Evolutionary conservation across 2,797 vertebrate genomes (phyloP).

Genomic region (Allobates femoralis): DNA sequence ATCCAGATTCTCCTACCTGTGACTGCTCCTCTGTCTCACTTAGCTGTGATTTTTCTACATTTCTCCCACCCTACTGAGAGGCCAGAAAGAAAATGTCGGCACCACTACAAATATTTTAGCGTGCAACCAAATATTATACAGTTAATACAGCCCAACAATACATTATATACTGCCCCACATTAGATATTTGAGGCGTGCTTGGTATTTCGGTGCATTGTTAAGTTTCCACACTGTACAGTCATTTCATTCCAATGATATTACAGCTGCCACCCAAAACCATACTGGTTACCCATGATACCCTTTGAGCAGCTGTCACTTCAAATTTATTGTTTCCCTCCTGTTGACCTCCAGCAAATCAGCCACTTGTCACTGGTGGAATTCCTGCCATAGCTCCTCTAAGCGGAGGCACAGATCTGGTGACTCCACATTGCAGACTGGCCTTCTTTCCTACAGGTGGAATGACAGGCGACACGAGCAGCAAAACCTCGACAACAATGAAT

Average conservation of each 20-base stretch:
- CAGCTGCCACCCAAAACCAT: slow-evolving; percentile 61
- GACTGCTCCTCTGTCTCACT: not conserved
- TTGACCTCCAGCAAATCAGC: slow-evolving; percentile 51
- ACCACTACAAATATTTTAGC: too few species aligned
- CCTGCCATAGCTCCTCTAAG: slow-evolving; percentile 37
- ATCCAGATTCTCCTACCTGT: not conserved
- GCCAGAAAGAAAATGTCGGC: not conserved
- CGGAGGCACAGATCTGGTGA: not conserved
- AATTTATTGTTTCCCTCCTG: slow-evolving; percentile 63
- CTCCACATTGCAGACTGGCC: not conserved
- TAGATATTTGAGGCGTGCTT: not conserved
- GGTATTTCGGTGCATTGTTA: not conserved
- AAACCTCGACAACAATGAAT: not conserved
- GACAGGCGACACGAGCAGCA: slow-evolving; percentile 2
- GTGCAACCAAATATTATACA: not conserved
- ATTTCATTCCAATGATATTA: slow-evolving; percentile 38
- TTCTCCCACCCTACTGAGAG: not conserved
- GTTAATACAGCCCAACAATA: not conserved
- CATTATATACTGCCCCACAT: not conserved
- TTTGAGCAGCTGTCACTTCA: slow-evolving; percentile 56
- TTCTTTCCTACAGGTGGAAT: slow-evolving; percentile 4
- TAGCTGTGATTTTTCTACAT: too few species aligned
- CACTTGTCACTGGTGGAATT: slow-evolving; percentile 57
- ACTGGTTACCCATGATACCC: slow-evolving; percentile 48
- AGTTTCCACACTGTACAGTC: not conserved